These are phyloP conservation scores for Acipenser ruthenus DNA, from an alignment of 2,797 vertebrate genomes.

Conservation along the genomic window DNA sequence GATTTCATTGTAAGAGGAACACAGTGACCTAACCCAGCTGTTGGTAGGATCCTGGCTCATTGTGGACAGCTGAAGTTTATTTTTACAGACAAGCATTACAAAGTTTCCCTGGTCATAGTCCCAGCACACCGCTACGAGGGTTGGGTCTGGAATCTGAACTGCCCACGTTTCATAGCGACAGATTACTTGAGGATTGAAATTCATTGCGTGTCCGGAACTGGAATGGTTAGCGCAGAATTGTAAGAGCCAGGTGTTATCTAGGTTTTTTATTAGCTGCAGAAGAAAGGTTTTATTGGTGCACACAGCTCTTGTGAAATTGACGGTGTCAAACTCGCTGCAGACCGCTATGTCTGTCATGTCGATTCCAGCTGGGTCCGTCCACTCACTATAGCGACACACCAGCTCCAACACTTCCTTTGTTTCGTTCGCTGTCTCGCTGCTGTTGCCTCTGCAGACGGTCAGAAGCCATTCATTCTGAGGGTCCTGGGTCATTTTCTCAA, in stretches of 20 bases:
- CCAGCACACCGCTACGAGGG: slow-evolving; percentile 58
- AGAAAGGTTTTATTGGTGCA: slow-evolving; percentile 51
- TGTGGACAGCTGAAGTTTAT: slow-evolving; percentile 33
- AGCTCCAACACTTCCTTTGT: slow-evolving; percentile 24
- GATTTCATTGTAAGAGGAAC: slow-evolving; percentile 33
- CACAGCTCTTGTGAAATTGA: slow-evolving; percentile 56
- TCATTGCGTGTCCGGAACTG: background rate
- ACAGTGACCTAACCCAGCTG: slow-evolving; percentile 54
- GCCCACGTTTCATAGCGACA: slow-evolving; percentile 61
- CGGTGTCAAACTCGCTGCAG: slow-evolving; percentile 52
- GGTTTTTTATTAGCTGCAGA: slow-evolving; percentile 58
- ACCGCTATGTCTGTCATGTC: slow-evolving; percentile 64
- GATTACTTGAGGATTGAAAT: slow-evolving; percentile 38
- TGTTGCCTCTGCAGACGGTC: slow-evolving; percentile 38
- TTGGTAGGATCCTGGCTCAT: slow-evolving; percentile 47
- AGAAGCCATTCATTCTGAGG: slow-evolving; percentile 53
- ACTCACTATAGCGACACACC: slow-evolving; percentile 56
- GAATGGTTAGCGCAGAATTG: slow-evolving; percentile 52
- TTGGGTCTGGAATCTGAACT: slow-evolving; percentile 37
- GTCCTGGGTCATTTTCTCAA: slow-evolving; percentile 44
- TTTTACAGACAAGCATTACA: slow-evolving; percentile 45
- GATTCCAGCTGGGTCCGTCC: slow-evolving; percentile 53
- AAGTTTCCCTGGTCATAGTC: slow-evolving; percentile 59
- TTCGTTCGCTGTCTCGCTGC: slow-evolving; percentile 18
- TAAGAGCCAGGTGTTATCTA: slow-evolving; percentile 62